Evolutionary conservation across 2,113 vertebrate genomes (phyloP).

Genomic region (Alligator sinensis): DNA sequence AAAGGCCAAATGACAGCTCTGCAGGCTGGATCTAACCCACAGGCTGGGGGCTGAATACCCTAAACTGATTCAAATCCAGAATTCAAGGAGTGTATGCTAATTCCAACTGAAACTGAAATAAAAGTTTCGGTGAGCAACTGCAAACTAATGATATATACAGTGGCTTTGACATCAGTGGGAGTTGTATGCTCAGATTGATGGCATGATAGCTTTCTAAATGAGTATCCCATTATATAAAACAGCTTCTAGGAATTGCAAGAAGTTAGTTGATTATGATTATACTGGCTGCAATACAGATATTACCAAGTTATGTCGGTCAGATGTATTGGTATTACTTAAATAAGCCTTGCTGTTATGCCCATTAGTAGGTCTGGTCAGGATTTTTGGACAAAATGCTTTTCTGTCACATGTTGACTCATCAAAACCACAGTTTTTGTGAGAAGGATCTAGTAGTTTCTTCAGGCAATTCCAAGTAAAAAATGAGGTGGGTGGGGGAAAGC

Average conservation of each 20-base stretch:
- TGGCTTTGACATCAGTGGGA: conserved; percentile 25
- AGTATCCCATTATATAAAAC: conserved; percentile 35
- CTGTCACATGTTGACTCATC: not conserved
- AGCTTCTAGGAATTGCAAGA: conserved; percentile 5
- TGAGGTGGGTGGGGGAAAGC: too few species aligned
- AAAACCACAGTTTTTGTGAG: not conserved
- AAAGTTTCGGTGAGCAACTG: conserved; percentile 27
- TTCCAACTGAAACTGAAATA: conserved; percentile 25
- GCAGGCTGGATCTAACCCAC: too few species aligned
- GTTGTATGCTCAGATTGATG: conserved; percentile 16
- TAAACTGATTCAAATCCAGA: conserved; percentile 6
- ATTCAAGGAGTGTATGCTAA: not conserved
- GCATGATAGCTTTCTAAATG: conserved; percentile 37
- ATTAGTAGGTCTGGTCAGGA: not conserved
- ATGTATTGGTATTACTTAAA: conserved; percentile 13
- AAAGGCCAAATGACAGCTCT: too few species aligned
- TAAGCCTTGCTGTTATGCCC: not conserved
- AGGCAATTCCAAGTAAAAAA: too few species aligned
- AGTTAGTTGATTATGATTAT: not conserved
- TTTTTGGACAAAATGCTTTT: not conserved
- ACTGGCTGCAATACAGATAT: not conserved
- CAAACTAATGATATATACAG: not conserved
- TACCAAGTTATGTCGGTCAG: conserved; percentile 3
- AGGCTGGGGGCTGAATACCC: too few species aligned
- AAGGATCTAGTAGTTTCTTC: too few species aligned